Conservation (phyloP, 2,797 vertebrate species). For the Phoeniculus purpureus region DNA sequence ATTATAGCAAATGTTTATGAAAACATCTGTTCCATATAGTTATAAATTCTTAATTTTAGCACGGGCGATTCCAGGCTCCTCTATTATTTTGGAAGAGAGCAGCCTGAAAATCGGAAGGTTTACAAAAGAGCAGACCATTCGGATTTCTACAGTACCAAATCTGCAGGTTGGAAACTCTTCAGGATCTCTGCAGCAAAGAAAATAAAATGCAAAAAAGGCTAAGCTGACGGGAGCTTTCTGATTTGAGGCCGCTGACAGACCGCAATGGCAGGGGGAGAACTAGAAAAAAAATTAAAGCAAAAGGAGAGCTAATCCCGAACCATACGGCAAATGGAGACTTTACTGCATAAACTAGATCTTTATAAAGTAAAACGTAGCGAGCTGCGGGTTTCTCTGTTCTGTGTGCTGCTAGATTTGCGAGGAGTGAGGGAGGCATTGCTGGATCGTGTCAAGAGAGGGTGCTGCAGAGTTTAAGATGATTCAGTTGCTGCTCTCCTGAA, state of each 20-base stretch:
- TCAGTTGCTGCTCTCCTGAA: not conserved
- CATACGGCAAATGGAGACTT: not conserved
- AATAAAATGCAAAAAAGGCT: not conserved
- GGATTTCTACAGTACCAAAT: conserved; percentile 59
- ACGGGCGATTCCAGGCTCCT: conserved; percentile 74
- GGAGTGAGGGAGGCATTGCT: conserved; percentile 4
- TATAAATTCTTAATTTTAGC: conserved; percentile 84
- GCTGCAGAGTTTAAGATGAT: conserved; percentile 76
- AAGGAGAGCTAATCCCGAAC: not conserved
- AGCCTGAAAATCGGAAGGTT: conserved; percentile 69
- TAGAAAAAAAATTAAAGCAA: not conserved
- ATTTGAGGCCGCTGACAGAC: not conserved
- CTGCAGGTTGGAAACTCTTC: conserved; percentile 41
- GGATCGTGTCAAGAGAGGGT: conserved; percentile 75
- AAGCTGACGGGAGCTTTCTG: not conserved
- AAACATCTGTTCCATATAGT: conserved; percentile 84
- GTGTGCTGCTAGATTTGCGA: not conserved
- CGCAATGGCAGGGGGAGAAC: not conserved
- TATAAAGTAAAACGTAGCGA: not conserved
- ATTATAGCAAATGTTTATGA: conserved; percentile 87
- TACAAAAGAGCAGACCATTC: conserved; percentile 64
- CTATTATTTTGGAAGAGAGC: conserved; percentile 73
- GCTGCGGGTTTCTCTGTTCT: not conserved
- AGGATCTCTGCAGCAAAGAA: not conserved
- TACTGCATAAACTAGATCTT: not conserved